Evolutionary conservation across 2,113 vertebrate genomes (phyloP).

Genomic region (Antigone vipio): DNA sequence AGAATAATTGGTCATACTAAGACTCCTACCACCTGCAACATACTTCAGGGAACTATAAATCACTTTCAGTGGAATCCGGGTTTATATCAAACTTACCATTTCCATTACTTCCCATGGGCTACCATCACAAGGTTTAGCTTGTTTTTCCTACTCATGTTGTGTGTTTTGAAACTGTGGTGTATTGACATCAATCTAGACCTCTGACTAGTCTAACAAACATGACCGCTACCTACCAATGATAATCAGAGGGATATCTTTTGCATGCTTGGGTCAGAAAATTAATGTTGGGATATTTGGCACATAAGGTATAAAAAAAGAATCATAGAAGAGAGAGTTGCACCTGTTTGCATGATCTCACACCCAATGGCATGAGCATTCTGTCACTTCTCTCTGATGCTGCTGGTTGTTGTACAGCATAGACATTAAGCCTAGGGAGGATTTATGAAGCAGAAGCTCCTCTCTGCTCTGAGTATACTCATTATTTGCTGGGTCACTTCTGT

Average conservation of each 20-base stretch:
- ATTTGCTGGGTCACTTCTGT: not conserved
- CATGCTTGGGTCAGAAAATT: not conserved
- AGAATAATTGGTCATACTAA: not conserved
- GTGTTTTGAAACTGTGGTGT: not conserved
- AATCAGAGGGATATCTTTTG: not conserved
- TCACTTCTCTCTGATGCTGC: not conserved
- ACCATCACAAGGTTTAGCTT: not conserved
- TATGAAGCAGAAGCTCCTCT: not conserved
- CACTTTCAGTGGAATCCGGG: not conserved
- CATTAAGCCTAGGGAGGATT: not conserved
- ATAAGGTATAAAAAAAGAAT: not conserved
- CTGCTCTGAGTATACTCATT: not conserved
- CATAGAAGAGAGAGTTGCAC: not conserved
- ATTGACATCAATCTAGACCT: not conserved
- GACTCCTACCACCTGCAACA: not conserved
- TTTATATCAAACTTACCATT: not conserved
- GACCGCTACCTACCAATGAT: rapidly evolving
- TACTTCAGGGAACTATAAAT: not conserved
- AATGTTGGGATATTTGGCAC: not conserved
- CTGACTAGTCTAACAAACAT: not conserved
- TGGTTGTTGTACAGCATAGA: not conserved
- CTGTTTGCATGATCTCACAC: not conserved
- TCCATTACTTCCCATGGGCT: not conserved
- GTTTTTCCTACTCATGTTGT: not conserved
- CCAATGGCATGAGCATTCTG: not conserved